Percentiles rank a stretch among this genome's conserved stretches.
Evolutionary conservation across 1,140 invertebrate species (phyloP).

Genomic region (Pseudomyrmex gracilis): DNA sequence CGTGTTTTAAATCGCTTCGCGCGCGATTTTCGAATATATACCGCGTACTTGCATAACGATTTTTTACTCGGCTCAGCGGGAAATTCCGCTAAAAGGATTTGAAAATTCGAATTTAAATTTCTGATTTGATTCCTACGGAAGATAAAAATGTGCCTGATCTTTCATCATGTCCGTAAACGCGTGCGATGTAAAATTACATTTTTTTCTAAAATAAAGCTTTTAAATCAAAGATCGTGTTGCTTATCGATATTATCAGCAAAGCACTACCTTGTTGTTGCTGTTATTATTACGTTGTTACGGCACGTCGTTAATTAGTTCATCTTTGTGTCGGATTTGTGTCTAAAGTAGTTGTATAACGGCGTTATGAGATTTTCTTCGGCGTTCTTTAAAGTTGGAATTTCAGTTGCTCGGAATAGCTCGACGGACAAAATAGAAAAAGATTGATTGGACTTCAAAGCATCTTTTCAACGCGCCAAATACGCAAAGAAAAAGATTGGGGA

Average conservation of each 20-base stretch:
- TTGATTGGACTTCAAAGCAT: slow-evolving; percentile 71
- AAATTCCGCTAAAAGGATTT: slow-evolving; percentile 8
- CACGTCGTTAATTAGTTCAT: slow-evolving; percentile 21
- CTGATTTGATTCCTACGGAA: no score
- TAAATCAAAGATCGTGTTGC: no score
- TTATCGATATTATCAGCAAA: no score
- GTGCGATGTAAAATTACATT: no score
- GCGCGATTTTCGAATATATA: slow-evolving; percentile 41
- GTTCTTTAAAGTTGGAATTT: slow-evolving; percentile 25
- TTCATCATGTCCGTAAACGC: no score
- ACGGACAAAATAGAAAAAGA: slow-evolving; percentile 50
- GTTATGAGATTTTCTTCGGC: slow-evolving; percentile 20
- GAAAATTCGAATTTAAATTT: neutral
- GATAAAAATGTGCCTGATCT: no score
- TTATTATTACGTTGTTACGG: neutral
- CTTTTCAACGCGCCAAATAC: slow-evolving; percentile 55
- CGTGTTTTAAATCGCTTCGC: slow-evolving; percentile 31
- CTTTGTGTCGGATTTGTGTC: neutral
- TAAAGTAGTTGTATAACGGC: neutral
- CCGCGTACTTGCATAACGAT: neutral
- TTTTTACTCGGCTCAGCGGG: neutral
- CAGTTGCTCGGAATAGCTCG: slow-evolving; percentile 8
- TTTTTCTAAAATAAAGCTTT: no score
- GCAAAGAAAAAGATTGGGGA: slow-evolving; percentile 51
- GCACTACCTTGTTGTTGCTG: neutral